phyloP scores from a whole-genome alignment of 2,797 vertebrate species.

The Pelobates cultripes region DNA sequence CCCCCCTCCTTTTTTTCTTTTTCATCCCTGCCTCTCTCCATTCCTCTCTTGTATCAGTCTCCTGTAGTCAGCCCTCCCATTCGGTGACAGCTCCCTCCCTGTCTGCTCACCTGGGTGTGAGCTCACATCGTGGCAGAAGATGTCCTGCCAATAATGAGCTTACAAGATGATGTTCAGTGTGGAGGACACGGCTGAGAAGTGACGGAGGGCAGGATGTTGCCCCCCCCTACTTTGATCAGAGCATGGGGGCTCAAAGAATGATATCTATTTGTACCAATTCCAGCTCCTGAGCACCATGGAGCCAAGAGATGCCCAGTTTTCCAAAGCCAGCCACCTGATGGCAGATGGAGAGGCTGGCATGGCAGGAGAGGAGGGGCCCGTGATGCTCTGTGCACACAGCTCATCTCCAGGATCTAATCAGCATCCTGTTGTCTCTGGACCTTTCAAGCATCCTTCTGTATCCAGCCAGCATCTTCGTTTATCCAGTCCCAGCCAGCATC shows the following conservation, averaged over 20 bases:
- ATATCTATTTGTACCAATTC: not conserved
- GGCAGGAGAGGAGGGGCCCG: slow-evolving; percentile 6
- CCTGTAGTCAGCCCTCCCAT: slow-evolving; percentile 1
- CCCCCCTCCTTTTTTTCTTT: not conserved
- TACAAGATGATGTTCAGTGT: slow-evolving; percentile 2
- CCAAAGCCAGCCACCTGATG: slow-evolving; percentile 31
- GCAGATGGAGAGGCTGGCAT: slow-evolving; percentile 26
- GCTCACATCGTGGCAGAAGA: slow-evolving; percentile 7
- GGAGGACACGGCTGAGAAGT: slow-evolving; percentile 26
- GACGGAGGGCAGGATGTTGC: slow-evolving; percentile 7
- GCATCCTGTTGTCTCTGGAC: not conserved
- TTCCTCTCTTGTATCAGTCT: slow-evolving; percentile 13
- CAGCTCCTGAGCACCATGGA: slow-evolving; percentile 39
- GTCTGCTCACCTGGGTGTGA: slow-evolving; percentile 49
- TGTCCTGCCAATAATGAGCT: slow-evolving; percentile 42
- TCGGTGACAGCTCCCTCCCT: not conserved
- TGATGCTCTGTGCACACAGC: not conserved
- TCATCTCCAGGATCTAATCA: slow-evolving; percentile 3
- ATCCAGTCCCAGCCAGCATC: not conserved
- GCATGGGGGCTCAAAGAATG: slow-evolving; percentile 21
- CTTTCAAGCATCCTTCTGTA: not conserved
- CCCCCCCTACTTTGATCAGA: slow-evolving; percentile 8
- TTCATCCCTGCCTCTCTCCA: not conserved
- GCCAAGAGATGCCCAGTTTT: slow-evolving; percentile 21
- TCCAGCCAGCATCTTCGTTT: not conserved